These are phyloP conservation scores for Helobdella robusta DNA, from an alignment of 2,888 invertebrate species.

Conservation along the genomic window DNA sequence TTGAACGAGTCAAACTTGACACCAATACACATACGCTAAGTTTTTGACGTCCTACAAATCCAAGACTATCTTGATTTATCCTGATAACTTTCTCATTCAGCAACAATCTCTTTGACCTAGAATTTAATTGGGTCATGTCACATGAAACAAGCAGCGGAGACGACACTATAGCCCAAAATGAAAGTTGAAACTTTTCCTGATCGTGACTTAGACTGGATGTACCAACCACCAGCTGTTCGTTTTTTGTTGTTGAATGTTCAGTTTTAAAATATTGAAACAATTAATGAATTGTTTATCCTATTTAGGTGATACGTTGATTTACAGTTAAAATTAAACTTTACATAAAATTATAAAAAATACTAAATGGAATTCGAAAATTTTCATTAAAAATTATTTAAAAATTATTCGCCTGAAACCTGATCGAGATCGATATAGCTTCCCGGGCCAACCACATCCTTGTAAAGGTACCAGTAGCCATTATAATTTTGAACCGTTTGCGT, in stretches of 20 bases:
- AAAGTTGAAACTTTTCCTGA: conserved; percentile 90
- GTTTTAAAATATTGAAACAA: neutral
- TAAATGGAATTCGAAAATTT: neutral
- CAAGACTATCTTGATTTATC: conserved; percentile 83
- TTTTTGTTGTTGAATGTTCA: neutral
- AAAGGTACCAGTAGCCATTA: conserved; percentile 78
- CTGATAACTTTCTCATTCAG: conserved; percentile 83
- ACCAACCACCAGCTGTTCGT: conserved; percentile 75
- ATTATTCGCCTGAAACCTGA: conserved; percentile 28
- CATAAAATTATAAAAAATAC: too few relatives aligned
- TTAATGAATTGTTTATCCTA: neutral
- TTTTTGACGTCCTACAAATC: too few relatives aligned
- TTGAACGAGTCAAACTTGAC: too few relatives aligned
- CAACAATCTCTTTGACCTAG: conserved; percentile 81
- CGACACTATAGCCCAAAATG: conserved; percentile 86
- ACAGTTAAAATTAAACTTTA: neutral
- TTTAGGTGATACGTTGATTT: neutral
- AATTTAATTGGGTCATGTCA: conserved; percentile 74
- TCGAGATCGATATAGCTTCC: conserved; percentile 35
- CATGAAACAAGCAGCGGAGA: conserved; percentile 88
- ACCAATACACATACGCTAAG: too few relatives aligned
- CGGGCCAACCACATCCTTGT: conserved; percentile 63
- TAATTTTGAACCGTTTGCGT: conserved; percentile 86
- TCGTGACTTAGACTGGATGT: conserved; percentile 87
- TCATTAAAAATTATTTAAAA: neutral